phyloP scores from a whole-genome alignment of 2,113 vertebrate species.

The Coptodon rendalli region DNA sequence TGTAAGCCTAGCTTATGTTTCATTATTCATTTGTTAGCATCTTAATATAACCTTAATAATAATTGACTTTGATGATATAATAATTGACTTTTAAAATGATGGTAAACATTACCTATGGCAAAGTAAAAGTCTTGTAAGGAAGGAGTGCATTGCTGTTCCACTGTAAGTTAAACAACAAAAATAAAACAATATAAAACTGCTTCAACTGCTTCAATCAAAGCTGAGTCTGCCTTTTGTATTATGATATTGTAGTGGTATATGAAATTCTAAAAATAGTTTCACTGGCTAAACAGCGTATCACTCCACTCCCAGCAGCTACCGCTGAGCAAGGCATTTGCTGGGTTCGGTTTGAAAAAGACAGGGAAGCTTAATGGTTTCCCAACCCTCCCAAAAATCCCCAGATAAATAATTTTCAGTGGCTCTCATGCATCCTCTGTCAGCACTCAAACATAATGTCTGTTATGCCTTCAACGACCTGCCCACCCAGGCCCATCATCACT shows the following conservation, averaged over 20 bases:
- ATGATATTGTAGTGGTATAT: neutral
- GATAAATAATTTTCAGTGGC: neutral
- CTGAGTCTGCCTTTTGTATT: neutral
- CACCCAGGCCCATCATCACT: constrained; percentile 65
- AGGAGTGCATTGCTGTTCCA: neutral
- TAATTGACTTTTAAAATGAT: neutral
- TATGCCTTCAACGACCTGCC: neutral
- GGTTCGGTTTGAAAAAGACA: neutral
- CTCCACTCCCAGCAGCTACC: neutral
- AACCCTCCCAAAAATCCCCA: neutral
- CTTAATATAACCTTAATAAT: neutral
- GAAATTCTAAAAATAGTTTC: neutral
- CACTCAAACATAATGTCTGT: neutral
- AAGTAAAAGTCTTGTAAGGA: neutral
- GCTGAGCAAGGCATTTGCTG: neutral
- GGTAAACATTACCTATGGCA: neutral
- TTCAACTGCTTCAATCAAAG: neutral
- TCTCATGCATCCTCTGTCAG: neutral
- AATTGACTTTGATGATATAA: neutral
- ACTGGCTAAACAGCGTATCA: neutral
- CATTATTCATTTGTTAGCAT: neutral
- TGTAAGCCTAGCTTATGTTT: neutral
- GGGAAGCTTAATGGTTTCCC: neutral
- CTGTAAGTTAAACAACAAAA: neutral
- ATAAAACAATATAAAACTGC: neutral